Evolutionary conservation across 2,113 vertebrate species (phyloP).

Genomic region (Anhinga anhinga): DNA sequence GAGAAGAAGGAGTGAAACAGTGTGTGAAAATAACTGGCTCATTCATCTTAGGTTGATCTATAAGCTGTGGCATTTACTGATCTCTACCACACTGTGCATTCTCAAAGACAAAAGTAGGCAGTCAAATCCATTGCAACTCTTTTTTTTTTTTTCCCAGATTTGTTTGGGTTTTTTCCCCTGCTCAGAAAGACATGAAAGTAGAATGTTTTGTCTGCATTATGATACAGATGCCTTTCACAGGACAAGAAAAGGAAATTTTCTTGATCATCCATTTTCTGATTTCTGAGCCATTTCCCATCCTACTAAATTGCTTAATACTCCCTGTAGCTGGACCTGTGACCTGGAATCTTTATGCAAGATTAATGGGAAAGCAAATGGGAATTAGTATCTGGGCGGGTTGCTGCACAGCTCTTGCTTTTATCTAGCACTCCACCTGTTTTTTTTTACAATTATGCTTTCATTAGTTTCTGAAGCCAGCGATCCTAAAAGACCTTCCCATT

Average conservation of each 20-base stretch:
- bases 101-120: not conserved
- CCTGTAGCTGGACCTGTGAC: conserved; percentile 53
- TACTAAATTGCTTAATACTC: conserved; percentile 65
- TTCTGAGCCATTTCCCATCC: conserved; percentile 17
- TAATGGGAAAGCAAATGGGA: conserved; percentile 67
- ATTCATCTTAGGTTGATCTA: conserved; percentile 37
- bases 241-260: not conserved
- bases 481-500: conserved; percentile 34
- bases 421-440: conserved; percentile 64
- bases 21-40: conserved; percentile 22
- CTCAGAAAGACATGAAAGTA: not conserved
- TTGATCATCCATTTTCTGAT: conserved; percentile 15
- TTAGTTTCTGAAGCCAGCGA: conserved; percentile 48
- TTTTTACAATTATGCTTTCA: conserved; percentile 48
- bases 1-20: not conserved
- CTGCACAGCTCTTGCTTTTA: conserved; percentile 56
- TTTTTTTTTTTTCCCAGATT: not conserved
- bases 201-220: not conserved
- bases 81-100: not conserved
- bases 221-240: not conserved
- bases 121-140: not conserved
- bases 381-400: conserved; percentile 59
- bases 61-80: conserved; percentile 13
- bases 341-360: conserved; percentile 69
- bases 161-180: not conserved